Evolutionary conservation across 2,888 invertebrate species (phyloP), one percentile per base, ranked within the genome.

Genomic region (Drosophila pseudotakahashii): DNA sequence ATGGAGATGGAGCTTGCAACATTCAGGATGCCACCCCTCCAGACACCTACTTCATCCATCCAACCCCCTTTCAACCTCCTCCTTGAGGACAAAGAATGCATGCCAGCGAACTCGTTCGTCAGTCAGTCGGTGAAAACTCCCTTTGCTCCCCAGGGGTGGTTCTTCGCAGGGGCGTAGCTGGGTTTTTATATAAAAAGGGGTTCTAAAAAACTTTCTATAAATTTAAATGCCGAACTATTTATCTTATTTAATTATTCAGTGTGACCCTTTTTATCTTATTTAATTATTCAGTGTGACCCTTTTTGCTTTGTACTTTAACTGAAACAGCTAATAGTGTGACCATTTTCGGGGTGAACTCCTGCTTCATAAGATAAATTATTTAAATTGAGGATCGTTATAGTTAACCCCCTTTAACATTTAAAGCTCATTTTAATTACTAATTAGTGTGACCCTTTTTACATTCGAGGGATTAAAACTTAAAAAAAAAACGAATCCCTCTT

Each of bases 101-200:
- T 68, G 68, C 66, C 64, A 63, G 63, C 66, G 53, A 69, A 67
- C 47, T 52, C 41, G 41, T 47, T 55, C 69, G 55, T 61, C 69
- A 57, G 55, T 62, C 62, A 70, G 57, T 71, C 71, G 52, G 54
- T 45, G 39, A 37, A 62, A 54, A 54, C 53, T 63, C 60, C 69
- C 34, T 54, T 23, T 42, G 41, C 71, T 45, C 54, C 16, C 61
- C 42, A 53, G 55, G 70, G 70, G 52, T 70, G 62, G 52, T n/a
- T 26, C 23, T 13, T n/a, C 14, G 2, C 48, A 63, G 59, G 3
- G 59, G 34, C 34, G 14, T n/a, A 32, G 3, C 9, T 13, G 1
- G 2, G 19, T 10, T 7, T n/a, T 9, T 16, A 1, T 37, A 0
- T 3, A 16, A 16, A 14, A 58, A 58, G 47, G 32, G 7, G 13